phyloP scores from a whole-genome alignment of 2,797 vertebrate species.

The Austrolebias charrua region DNA sequence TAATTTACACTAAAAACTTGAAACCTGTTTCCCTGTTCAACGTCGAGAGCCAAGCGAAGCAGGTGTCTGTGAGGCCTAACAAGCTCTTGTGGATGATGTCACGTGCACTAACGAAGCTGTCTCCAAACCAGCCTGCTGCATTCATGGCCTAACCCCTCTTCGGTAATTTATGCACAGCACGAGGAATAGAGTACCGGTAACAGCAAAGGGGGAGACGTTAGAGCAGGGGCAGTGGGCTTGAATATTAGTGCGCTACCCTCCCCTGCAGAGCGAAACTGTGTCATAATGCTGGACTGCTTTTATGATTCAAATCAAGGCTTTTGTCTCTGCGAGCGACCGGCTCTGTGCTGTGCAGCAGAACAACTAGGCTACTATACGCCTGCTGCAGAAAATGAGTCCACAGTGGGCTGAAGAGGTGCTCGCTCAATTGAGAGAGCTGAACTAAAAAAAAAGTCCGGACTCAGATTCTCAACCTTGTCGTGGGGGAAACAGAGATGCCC shows the following conservation, averaged over 20 bases:
- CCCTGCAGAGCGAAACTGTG: slow-evolving; percentile 84
- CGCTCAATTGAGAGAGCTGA: slow-evolving; percentile 34
- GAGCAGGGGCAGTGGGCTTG: slow-evolving; percentile 61
- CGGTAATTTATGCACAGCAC: slow-evolving; percentile 79
- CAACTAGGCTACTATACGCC: slow-evolving; percentile 76
- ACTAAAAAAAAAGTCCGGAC: slow-evolving; percentile 33
- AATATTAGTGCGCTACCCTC: slow-evolving; percentile 75
- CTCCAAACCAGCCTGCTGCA: slow-evolving; percentile 65
- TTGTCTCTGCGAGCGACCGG: slow-evolving; percentile 80
- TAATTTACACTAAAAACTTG: slow-evolving; percentile 32
- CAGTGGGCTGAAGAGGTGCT: slow-evolving; percentile 56
- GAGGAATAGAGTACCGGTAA: slow-evolving; percentile 55
- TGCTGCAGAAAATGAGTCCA: slow-evolving; percentile 70
- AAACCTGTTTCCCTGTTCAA: slow-evolving; percentile 44
- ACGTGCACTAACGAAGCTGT: slow-evolving; percentile 71
- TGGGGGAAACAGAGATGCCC: slow-evolving; percentile 51
- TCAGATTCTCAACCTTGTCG: slow-evolving; percentile 24
- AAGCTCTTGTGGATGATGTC: slow-evolving; percentile 73
- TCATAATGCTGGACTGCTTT: slow-evolving; percentile 82
- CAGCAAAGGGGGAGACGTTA: slow-evolving; percentile 47
- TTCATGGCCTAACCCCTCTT: slow-evolving; percentile 66
- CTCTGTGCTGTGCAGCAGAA: slow-evolving; percentile 76
- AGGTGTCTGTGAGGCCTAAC: slow-evolving; percentile 74
- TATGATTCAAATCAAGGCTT: slow-evolving; percentile 84
- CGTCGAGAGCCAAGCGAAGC: slow-evolving; percentile 68